Base-by-base conservation (phyloP, 1,140 invertebrate genomes). In the Thaumatotibia leucotreta region DNA sequence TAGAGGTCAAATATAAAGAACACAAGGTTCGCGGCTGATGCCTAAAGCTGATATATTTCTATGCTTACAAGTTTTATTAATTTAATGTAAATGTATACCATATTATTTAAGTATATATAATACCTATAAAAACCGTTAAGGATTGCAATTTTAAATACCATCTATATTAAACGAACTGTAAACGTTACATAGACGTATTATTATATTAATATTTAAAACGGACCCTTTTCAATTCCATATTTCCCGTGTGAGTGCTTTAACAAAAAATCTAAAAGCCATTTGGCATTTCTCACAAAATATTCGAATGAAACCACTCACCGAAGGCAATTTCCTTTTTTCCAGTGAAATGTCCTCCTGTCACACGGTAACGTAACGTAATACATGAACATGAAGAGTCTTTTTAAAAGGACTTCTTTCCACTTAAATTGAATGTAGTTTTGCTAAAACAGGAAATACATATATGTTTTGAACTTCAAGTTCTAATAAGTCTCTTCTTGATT, bases 241-340 rank as follows among this genome's bases (percentile, higher is more conserved):
- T 58, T 29, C 27, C 23, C 11, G 52, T 58, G 24, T 61, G 49
- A 70, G 62, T 66, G 66, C 50, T 29, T 61, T 29, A 52, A 66
- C 66, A 72, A 72, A 75, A 73, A 65, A 70, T 64, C 63, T 75
- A 68, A 76, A 74, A 77, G 68, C 70, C 66, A 75, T 80, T 73
- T 70, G 72, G 74, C 66, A 75, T 80, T 77, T 70, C 66, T 63
- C 62, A 61, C 63, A 63, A 65, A 69, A 69, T 69, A 69, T 65
- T 69, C 67, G 62, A 69, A 75, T 72, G 69, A 77, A 77, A 77
- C 73, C 75, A 76, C 70, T 74, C 63, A 66, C 61, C 63, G 69
- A 63, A 68, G 64, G 64, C 70, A 72, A 76, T 73, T 71, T 69
- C 72, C 62, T 64, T 32, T 72, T 64, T 70, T 54, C 17, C 32